Evolutionary conservation across 2,888 invertebrate species (phyloP), one percentile per base, ranked within the genome.

Genomic region (Ferdinandea cuprea): DNA sequence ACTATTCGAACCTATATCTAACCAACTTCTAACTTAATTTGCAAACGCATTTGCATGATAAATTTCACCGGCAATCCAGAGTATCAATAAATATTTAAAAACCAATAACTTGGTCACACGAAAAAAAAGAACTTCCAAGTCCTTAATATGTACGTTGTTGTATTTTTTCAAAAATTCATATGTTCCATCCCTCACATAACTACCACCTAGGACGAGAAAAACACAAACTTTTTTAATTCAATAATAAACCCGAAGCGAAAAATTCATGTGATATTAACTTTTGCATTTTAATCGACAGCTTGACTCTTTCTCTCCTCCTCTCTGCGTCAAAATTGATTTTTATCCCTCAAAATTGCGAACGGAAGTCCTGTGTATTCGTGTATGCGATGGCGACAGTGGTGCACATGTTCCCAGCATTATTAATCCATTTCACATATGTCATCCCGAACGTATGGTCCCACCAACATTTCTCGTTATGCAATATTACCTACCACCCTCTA

Each of bases 341-440:
- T 59, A 54, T 59, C 52, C 68, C 35, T 56, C 46, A 66, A 76
- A 44, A 66, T 76, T 66, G 66, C 74, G 17, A 76, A 59, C 74
- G 52, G 32, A 32, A 42, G 74, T 40, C 37, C 48, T 74, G 65
- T 66, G 56, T 35, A 46, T 25, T 54, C 48, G 50, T 58, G 44
- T 48, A 15, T 42, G 52, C 35, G 35, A 2, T 15, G 56, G 35
- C 17, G 19, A 30, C 19, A 13, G 32, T 28, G 28, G 35, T 50
- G 72, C 77, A 78, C 83, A 83, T 72, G 83, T 78, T 72, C 42
- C 37, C 72, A 68, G 42, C 48, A 68, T 83, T 83, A 83, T 83
- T 77, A 83, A 78, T 77, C 78, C 83, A 72, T 68, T 83, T 72
- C 77, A 68, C 72, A 72, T 71, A 72, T 78, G 76, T 68, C 72